Conservation (phyloP, 1,140 invertebrate species). For the Heterodera schachtii region DNA sequence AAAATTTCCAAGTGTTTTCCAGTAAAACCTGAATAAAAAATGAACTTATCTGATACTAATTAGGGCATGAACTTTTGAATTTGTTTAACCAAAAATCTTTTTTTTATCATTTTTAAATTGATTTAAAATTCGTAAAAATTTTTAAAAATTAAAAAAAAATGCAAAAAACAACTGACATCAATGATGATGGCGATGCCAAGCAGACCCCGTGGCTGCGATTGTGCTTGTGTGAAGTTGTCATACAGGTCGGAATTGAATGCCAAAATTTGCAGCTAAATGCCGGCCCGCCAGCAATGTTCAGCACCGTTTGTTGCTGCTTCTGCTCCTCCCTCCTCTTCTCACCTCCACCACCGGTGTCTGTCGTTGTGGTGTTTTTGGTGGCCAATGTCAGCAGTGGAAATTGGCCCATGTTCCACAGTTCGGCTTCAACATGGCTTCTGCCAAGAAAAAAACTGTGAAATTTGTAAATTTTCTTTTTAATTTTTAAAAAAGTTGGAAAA, state of each 20-base stretch:
- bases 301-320: conserved; percentile 70
- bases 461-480: too few species aligned
- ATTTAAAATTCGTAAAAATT: too few species aligned
- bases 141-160: too few species aligned
- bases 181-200: conserved; percentile 90
- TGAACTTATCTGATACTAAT: too few species aligned
- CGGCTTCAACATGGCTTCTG: conserved; percentile 59
- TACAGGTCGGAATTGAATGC: conserved; percentile 95
- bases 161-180: conserved; percentile 72
- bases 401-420: conserved; percentile 84
- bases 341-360: conserved; percentile 67
- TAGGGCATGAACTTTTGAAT: too few species aligned
- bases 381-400: conserved; percentile 83
- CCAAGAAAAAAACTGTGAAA: conserved; percentile 1
- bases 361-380: conserved; percentile 74
- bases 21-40: too few species aligned
- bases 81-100: too few species aligned
- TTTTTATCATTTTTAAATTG: too few species aligned
- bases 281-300: conserved; percentile 89
- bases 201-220: conserved; percentile 79
- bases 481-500: too few species aligned
- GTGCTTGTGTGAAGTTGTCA: conserved; percentile 90
- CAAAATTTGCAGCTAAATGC: conserved; percentile 78
- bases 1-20: too few species aligned
- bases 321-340: too few species aligned